Conservation (phyloP, 2,888 invertebrate genomes). For the Lithodes maja region DNA sequence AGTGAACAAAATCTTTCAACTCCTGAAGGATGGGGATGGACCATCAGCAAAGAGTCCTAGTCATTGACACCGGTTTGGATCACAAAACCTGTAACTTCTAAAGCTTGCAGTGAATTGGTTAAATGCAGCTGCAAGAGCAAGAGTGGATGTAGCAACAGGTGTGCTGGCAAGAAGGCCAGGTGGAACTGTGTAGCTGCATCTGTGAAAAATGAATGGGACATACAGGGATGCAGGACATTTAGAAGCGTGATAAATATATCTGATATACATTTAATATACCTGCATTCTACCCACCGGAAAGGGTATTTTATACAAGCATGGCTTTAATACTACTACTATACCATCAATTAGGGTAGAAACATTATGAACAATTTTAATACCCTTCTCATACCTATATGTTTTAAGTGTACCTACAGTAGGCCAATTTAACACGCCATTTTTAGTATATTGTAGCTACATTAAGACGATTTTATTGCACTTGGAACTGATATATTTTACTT, state of each 20-base stretch:
- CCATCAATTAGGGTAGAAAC: too few species aligned
- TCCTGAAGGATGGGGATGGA: slow-evolving; percentile 6
- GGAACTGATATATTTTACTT: too few species aligned
- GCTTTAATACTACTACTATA: too few species aligned
- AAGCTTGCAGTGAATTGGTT: slow-evolving; percentile 5
- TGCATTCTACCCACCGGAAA: too few species aligned
- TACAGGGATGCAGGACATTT: not conserved
- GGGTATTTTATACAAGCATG: too few species aligned
- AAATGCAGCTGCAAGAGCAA: slow-evolving; percentile 2
- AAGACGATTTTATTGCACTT: not conserved
- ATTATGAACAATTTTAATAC: too few species aligned
- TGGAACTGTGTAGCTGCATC: slow-evolving; percentile 4
- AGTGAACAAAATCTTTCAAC: not conserved
- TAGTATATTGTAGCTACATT: not conserved
- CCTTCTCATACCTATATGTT: too few species aligned
- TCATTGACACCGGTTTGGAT: not conserved
- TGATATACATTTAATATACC: too few species aligned
- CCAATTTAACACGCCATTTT: too few species aligned
- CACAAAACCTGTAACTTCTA: not conserved
- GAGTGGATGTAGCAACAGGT: not conserved
- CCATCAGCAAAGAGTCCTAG: not conserved
- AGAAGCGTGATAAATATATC: too few species aligned
- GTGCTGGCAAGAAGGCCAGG: not conserved
- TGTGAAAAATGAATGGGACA: not conserved
- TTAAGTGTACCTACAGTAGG: too few species aligned